These are phyloP conservation scores for Dicrostonyx torquatus DNA, from an alignment of 2,797 vertebrate species.

Conservation along the genomic window DNA sequence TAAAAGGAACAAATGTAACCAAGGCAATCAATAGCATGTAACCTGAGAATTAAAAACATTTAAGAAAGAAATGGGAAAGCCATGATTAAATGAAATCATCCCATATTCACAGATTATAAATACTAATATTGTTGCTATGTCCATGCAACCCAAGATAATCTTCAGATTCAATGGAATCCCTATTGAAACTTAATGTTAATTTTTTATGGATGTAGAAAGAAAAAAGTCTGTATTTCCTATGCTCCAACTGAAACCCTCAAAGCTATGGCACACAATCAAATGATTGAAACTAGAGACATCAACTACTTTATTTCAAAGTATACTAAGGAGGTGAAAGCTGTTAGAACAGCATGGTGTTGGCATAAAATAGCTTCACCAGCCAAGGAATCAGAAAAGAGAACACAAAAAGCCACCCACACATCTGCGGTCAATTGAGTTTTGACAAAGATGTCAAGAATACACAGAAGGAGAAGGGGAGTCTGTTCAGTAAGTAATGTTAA, in stretches of 20 bases:
- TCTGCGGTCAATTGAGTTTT: neutral
- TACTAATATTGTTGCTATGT: neutral
- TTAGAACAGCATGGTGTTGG: neutral
- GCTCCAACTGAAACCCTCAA: neutral
- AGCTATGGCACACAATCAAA: neutral
- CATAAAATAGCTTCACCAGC: neutral
- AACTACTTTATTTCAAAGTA: neutral
- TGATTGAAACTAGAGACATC: neutral
- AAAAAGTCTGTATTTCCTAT: neutral
- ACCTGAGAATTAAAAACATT: neutral
- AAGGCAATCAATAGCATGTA: neutral
- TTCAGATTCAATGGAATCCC: neutral
- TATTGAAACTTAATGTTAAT: neutral
- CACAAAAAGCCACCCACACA: neutral
- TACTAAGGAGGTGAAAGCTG: neutral
- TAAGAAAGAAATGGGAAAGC: neutral
- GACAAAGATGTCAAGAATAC: neutral
- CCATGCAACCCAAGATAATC: neutral
- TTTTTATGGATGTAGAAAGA: neutral
- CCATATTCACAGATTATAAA: neutral
- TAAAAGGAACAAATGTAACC: neutral
- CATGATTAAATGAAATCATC: neutral
- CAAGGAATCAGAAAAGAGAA: neutral
- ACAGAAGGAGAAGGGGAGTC: neutral
- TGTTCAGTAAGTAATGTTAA: neutral